Base-by-base conservation (phyloP, 2,797 vertebrate genomes). In the Chaetodon trifasciatus region DNA sequence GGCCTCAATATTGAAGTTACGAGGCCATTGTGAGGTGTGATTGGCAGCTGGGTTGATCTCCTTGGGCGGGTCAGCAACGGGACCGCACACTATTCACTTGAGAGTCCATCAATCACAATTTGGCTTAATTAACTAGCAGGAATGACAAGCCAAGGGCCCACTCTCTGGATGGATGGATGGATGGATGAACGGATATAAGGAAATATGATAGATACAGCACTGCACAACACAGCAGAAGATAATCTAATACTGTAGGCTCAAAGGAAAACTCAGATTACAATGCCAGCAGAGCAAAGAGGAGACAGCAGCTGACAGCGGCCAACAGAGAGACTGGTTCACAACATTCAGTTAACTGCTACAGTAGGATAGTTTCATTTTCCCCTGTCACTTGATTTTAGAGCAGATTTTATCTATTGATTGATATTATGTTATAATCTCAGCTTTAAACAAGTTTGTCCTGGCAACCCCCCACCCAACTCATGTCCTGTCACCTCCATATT, bases 101-200 rank as follows among this genome's bases (percentile, higher is more conserved):
- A 80, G 87, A 91, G 70, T 82, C 85, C 83, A 93, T 93, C 91
- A 91, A 89, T 94, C 91, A 93, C 89, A 78, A 85, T 92, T 90
- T 90, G 74, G 85, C 75, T 87, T 90, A 89, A 94, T 94, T 93
- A 93, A 84, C 60, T 88, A 79, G 84, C 88, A 77, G 78, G 67
- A 86, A 78, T 58, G 88, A 90, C 86, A 79, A 75, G 89, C 76
- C 52, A 52, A 71, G 73, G 70, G 62, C 57, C 55, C 62, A 12
- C 28, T 63, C 81, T 80, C 77, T 83, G 86, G 56, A 56, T 9
- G 72, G 83, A 81, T 46, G 72, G 83, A 81, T 46, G 82, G 53
- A 76, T 44, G 83, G 70, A 84, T 78, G 78, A 66, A 85, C 74
- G 81, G 73, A 79, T 68, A 55, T 46, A 73, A 64, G 76, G 78